Base-by-base conservation (phyloP, 2,888 invertebrate species). In the Amiota communis region DNA sequence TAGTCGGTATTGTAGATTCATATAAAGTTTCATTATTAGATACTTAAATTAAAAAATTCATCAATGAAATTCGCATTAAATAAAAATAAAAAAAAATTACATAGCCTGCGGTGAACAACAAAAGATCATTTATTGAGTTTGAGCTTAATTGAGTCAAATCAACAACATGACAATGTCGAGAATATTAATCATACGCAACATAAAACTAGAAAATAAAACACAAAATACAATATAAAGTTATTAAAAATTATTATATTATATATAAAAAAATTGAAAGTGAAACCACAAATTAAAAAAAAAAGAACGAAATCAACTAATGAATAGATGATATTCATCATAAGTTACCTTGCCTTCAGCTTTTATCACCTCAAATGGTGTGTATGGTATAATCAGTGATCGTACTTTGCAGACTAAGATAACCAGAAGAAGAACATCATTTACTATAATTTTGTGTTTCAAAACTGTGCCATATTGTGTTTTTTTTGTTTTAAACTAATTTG, bases 111-210 rank as follows among this genome's bases (percentile, higher is more conserved):
- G 36, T 36, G 36, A 6, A 36, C 8, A 36, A 51, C 53, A 51
- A 51, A 51, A 51, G 53, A 4, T 6, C 36, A 36, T 53, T 53
- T 12, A 53, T 53, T 12, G 12, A 53, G 12, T 70, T 70, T 36
- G n/a, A n/a, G 64, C 77, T 80, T 79, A 81, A 84, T 84, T 83
- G 84, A 80, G 82, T 76, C 77, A 78, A 84, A 84, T 82, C 83
- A 81, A 79, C 82, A 76, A 79, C 12, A 20, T 23, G 59, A 17
- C 15, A 17, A 59, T 17, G 15, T 17, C 17, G 57, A 57, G 57
- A 57, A 57, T 57, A 17, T 77, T 57, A 57, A 15, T 17, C 15
- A 57, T 57, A 15, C n/a, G 59, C 17, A 59, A 8, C 81, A 82
- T 82, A 78, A 79, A 48, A 74, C 67, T 17, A 67, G 49, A 10